Evolutionary conservation across 2,888 invertebrate species (phyloP).

Genomic region (Netelia fuscicornis): DNA sequence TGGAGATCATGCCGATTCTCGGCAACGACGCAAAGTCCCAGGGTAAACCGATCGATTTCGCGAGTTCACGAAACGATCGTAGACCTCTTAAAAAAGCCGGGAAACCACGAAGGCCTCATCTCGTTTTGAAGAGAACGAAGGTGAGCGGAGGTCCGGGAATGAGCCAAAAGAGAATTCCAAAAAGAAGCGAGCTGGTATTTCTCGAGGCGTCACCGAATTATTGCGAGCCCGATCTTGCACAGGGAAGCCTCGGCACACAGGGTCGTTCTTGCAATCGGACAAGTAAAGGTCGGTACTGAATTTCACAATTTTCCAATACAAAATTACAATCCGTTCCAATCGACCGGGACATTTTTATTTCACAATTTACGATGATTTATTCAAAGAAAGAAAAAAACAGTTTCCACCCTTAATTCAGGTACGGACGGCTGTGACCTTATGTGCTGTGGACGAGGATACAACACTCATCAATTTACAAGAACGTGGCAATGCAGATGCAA

Average conservation of each 20-base stretch:
- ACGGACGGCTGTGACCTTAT: slow-evolving; percentile 91
- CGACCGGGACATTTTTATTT: background rate
- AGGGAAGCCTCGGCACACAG: slow-evolving; percentile 92
- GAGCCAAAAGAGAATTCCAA: slow-evolving; percentile 87
- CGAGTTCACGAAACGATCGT: slow-evolving; percentile 76
- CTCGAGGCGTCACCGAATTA: slow-evolving; percentile 95
- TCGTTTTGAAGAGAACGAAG: slow-evolving; percentile 88
- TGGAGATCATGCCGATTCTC: slow-evolving; percentile 82
- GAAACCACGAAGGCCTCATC: slow-evolving; percentile 84
- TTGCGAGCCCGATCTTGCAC: slow-evolving; percentile 91
- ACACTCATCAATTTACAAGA: slow-evolving; percentile 91
- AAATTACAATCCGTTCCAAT: no score
- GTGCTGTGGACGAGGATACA: slow-evolving; percentile 94
- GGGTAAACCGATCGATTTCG: slow-evolving; percentile 80
- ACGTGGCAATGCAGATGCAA: slow-evolving; percentile 93
- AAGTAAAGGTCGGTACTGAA: slow-evolving; percentile 86
- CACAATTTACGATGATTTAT: background rate
- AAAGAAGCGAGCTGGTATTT: slow-evolving; percentile 94
- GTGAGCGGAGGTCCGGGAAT: slow-evolving; percentile 82
- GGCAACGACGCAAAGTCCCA: slow-evolving; percentile 83
- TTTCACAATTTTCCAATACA: background rate
- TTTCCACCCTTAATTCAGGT: slow-evolving; percentile 81
- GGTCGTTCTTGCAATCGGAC: slow-evolving; percentile 92
- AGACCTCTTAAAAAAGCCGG: slow-evolving; percentile 76
- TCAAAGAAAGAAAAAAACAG: slow-evolving; percentile 11